Evolutionary conservation across 2,113 vertebrate genomes (phyloP), one percentile per base, ranked within the genome.

Genomic region (Apteryx owenii): DNA sequence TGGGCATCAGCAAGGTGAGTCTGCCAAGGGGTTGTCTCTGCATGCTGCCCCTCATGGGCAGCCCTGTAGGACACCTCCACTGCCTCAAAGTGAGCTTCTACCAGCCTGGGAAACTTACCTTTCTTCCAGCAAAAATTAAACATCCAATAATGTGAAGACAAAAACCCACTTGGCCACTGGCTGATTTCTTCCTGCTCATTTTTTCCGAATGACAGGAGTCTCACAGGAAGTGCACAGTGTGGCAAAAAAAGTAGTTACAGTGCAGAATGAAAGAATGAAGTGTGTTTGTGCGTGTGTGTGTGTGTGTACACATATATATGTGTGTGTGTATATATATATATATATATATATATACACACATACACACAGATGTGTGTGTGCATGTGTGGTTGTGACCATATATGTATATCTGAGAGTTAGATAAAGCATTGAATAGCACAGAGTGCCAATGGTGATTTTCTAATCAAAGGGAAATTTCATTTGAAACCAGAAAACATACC

Each of bases 211-310:
- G 20, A 90, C 53, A 89, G 38, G 64, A 92, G 58, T 92, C 62
- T 89, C n/a, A 21, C 80, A 42, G 90, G 89, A 92, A 65, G 75
- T 38, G 89, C 78, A 88, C 71, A 72, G 53, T 82, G 42, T 86
- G 92, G 76, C 85, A 88, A 85, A 51, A 44, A 77, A 95, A 94
- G 70, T 88, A 95, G 81, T 93, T 96, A 96, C 90, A 51, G 73
- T 89, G 36, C 73, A 42, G 38, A 88, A 89, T 93, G 89, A 95
- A 96, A 95, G 92, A 94, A 97, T 90, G 95, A 95, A 95, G 93
- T 96, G 46, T 76, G 88, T 88, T 77, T 72, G 69, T 83, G 75
- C 78, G 85, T 80, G 86, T 11, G 31, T 51, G 68, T 89, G 19
- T 0, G 2, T 14, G 8, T 44, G 21, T 60, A 18, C 4, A 50